Percentiles rank a stretch among this genome's conserved stretches.
Conservation (phyloP, 2,888 invertebrate species). For the Dicranocentrus wangi region DNA sequence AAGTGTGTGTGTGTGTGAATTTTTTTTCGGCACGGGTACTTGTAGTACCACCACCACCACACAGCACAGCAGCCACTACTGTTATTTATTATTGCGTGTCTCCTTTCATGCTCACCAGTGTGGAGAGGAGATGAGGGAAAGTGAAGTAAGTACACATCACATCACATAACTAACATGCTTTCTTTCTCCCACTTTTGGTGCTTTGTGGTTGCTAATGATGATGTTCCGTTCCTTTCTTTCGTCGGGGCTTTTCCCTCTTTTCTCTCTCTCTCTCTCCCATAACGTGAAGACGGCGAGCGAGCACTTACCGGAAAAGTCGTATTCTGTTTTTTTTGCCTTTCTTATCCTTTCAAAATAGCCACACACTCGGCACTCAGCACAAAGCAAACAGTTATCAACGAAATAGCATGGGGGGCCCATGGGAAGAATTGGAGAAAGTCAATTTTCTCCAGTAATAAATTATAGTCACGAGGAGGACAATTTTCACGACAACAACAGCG, state of each 20-base stretch:
- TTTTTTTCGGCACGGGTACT: neutral
- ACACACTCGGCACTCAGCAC: neutral
- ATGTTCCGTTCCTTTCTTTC: slow-evolving; percentile 50
- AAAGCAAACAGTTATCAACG: slow-evolving; percentile 17
- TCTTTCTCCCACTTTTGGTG: slow-evolving; percentile 47
- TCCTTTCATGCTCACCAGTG: slow-evolving; percentile 33
- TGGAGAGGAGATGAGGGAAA: slow-evolving; percentile 25
- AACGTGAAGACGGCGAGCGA: neutral
- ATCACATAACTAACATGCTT: slow-evolving; percentile 60
- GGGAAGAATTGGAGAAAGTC: slow-evolving; percentile 65
- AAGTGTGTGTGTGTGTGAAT: neutral
- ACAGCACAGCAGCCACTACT: neutral
- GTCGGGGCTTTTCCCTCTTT: slow-evolving; percentile 9
- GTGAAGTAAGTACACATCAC: slow-evolving; percentile 47
- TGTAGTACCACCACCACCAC: neutral
- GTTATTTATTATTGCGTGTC: slow-evolving; percentile 60
- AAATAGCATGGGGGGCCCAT: slow-evolving; percentile 30
- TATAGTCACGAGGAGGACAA: slow-evolving; percentile 55
- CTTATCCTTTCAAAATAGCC: neutral
- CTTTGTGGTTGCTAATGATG: slow-evolving; percentile 62
- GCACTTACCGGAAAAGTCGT: neutral
- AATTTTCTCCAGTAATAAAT: slow-evolving; percentile 60
- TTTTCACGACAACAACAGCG: too few species aligned
- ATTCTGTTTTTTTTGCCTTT: neutral
- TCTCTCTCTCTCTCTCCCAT: neutral